Evolutionary conservation across 2,888 invertebrate species (phyloP).

Genomic region (Apomyelois bistriatella): DNA sequence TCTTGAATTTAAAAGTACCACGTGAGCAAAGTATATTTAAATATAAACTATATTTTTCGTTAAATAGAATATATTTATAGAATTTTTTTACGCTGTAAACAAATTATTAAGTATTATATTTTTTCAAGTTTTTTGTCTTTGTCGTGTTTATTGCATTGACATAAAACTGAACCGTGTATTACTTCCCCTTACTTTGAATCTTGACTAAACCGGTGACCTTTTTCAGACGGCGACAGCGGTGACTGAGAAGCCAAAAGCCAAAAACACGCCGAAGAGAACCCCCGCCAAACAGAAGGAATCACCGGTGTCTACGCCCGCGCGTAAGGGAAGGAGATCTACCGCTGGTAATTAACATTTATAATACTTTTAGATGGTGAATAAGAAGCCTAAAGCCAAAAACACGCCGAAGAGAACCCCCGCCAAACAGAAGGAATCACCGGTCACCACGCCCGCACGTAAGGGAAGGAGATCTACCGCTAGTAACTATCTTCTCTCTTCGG

Average conservation of each 20-base stretch:
- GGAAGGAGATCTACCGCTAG: constrained; percentile 47
- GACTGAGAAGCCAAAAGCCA: constrained; percentile 55
- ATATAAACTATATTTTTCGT: too few species aligned
- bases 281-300: constrained; percentile 38
- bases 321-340: constrained; percentile 46
- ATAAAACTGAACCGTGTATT: neutral
- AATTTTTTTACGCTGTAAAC: neutral
- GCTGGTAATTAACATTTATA: constrained; percentile 28
- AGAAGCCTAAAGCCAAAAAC: constrained; percentile 54
- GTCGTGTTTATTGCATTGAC: neutral
- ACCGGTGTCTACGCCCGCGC: constrained; percentile 39
- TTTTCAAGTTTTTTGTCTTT: too few species aligned
- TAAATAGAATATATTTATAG: too few species aligned
- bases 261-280: constrained; percentile 47
- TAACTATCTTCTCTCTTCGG: too few species aligned
- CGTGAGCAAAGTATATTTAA: too few species aligned
- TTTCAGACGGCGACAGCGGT: constrained; percentile 67
- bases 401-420: constrained; percentile 47
- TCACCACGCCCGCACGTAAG: constrained; percentile 40
- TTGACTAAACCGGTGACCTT: neutral
- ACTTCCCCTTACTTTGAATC: neutral
- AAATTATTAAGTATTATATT: too few species aligned
- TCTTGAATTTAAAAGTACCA: too few species aligned
- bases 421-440: constrained; percentile 36
- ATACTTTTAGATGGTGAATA: constrained; percentile 36